Evolutionary conservation across 2,888 invertebrate genomes (phyloP).

Genomic region (Hartigia nigra): DNA sequence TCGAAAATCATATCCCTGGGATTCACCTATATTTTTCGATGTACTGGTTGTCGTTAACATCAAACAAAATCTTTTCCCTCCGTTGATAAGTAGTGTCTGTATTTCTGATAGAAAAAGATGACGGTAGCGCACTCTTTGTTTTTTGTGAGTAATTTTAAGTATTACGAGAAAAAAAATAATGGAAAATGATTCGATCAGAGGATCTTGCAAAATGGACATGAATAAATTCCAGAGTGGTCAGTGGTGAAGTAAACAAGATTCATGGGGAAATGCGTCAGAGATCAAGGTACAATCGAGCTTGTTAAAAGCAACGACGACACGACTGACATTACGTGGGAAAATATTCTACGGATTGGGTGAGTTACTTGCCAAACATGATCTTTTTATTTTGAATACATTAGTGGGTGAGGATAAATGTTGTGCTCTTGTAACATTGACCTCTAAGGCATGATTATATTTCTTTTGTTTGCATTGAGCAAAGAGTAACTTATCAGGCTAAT

Average conservation of each 20-base stretch:
- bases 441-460: not conserved
- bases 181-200: slow-evolving; percentile 10
- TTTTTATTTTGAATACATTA: not conserved
- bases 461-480: not conserved
- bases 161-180: slow-evolving; percentile 24
- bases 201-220: slow-evolving; percentile 24
- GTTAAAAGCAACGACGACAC: not conserved
- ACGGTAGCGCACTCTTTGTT: not conserved
- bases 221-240: slow-evolving; percentile 19
- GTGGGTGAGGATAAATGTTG: not conserved
- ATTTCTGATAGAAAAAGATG: not conserved
- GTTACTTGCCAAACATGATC: not conserved
- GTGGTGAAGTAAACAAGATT: slow-evolving; percentile 33
- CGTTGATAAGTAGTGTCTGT: not conserved
- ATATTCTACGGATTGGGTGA: not conserved
- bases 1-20: no score
- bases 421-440: not conserved
- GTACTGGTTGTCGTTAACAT: not conserved
- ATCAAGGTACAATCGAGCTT: slow-evolving; percentile 39
- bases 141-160: not conserved
- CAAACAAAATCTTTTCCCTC: not conserved
- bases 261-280: slow-evolving; percentile 38
- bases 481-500: not conserved
- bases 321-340: not conserved
- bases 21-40: no score